These are phyloP conservation scores for Lampropteryx suffumata DNA, from an alignment of 2,888 invertebrate species.

Conservation along the genomic window DNA sequence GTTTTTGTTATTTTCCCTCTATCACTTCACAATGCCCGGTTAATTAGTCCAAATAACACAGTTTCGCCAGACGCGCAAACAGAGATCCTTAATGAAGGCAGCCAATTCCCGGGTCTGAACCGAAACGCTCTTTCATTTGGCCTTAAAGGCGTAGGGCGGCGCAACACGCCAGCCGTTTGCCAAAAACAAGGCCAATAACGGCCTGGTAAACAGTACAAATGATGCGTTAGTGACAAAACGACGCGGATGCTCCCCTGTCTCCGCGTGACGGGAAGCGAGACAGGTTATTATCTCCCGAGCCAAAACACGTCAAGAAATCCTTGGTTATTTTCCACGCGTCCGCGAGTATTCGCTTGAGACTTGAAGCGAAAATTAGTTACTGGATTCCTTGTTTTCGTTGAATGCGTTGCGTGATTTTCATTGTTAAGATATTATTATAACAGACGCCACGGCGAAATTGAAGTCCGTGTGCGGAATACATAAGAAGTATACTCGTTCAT, in stretches of 20 bases:
- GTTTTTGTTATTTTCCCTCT: slow-evolving; percentile 63
- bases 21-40: slow-evolving; percentile 70
- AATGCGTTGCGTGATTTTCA: slow-evolving; percentile 78
- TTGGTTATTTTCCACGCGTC: slow-evolving; percentile 81
- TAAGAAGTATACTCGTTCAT: slow-evolving; percentile 49
- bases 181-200: slow-evolving; percentile 80
- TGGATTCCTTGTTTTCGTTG: slow-evolving; percentile 74
- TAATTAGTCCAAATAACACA: slow-evolving; percentile 79
- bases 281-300: slow-evolving; percentile 78
- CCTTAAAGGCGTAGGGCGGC: slow-evolving; percentile 64
- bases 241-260: slow-evolving; percentile 56
- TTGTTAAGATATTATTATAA: slow-evolving; percentile 79
- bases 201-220: slow-evolving; percentile 79
- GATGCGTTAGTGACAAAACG: slow-evolving; percentile 77
- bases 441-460: slow-evolving; percentile 77
- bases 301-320: slow-evolving; percentile 69
- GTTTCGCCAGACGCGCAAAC: slow-evolving; percentile 78
- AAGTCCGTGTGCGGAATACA: slow-evolving; percentile 69
- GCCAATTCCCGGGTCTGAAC: slow-evolving; percentile 68
- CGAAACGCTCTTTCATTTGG: slow-evolving; percentile 72
- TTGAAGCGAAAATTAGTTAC: slow-evolving; percentile 80
- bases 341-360: slow-evolving; percentile 77
- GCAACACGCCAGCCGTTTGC: slow-evolving; percentile 69
- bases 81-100: slow-evolving; percentile 77
- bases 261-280: slow-evolving; percentile 70